Conservation (phyloP, 2,888 invertebrate genomes). For the Oligia strigilis region DNA sequence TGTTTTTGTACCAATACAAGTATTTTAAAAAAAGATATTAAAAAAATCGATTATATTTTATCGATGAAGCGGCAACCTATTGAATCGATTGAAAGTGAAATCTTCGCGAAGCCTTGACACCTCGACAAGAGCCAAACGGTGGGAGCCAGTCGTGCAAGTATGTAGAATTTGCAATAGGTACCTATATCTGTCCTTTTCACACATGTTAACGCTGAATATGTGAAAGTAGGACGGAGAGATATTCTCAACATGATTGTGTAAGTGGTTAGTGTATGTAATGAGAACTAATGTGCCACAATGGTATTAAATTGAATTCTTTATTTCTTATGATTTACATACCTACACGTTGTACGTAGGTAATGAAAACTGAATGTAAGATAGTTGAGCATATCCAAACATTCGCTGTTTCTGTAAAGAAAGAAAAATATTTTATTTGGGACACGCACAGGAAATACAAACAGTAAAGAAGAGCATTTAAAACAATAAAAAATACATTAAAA, state of each 20-base stretch:
- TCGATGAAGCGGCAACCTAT: conserved; percentile 17
- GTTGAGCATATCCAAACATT: neutral
- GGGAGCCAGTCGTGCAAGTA: conserved; percentile 38
- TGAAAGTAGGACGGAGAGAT: conserved; percentile 24
- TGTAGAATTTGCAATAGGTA: conserved; percentile 20
- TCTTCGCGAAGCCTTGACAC: conserved; percentile 55
- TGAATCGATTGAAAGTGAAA: conserved; percentile 55
- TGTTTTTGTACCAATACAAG: conserved; percentile 4
- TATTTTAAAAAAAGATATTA: neutral
- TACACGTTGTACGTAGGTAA: neutral
- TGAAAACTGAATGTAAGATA: neutral
- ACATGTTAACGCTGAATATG: neutral
- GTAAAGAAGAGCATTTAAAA: no score
- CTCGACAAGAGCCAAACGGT: conserved; percentile 16
- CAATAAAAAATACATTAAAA: no score
- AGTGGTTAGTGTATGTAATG: conserved; percentile 14
- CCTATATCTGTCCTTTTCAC: conserved; percentile 19
- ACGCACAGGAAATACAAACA: no score
- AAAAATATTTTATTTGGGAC: no score
- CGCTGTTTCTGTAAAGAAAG: no score
- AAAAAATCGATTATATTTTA: conserved; percentile 19
- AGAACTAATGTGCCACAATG: conserved; percentile 17
- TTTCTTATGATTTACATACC: neutral
- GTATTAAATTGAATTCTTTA: conserved; percentile 7
- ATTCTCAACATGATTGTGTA: conserved; percentile 24